A percentile compares a stretch with the other conserved stretches of the same genome.
phyloP scores from a whole-genome alignment of 2,888 invertebrate species.

The Chesias legatella region DNA sequence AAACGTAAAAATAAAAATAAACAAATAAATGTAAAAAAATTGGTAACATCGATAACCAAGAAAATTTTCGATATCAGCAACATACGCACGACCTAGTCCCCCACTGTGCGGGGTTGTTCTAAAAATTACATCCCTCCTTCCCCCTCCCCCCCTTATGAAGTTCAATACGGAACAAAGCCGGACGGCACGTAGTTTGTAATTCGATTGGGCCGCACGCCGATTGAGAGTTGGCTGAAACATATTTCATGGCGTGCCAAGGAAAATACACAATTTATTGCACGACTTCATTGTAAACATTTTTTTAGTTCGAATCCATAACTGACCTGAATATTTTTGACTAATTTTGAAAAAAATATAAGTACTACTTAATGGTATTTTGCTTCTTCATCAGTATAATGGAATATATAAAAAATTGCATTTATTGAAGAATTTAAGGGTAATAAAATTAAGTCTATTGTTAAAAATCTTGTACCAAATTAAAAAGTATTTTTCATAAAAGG shows the following conservation, averaged over 20 bases:
- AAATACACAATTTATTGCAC: constrained; percentile 51
- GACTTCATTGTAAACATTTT: constrained; percentile 13
- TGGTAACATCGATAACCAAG: too few species aligned
- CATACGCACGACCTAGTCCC: too few species aligned
- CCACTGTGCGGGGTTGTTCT: constrained; percentile 56
- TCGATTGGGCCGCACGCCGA: constrained; percentile 66
- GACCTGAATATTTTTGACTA: too few species aligned
- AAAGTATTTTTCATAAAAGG: too few species aligned
- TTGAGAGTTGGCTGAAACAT: constrained; percentile 69
- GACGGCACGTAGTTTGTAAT: constrained; percentile 72
- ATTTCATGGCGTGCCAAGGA: constrained; percentile 65
- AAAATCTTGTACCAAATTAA: too few species aligned
- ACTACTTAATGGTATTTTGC: not conserved
- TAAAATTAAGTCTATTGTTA: too few species aligned
- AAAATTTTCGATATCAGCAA: too few species aligned
- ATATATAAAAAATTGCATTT: too few species aligned
- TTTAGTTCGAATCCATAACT: not conserved
- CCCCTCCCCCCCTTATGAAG: constrained; percentile 26
- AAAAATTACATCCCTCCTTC: constrained; percentile 61
- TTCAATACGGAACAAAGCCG: constrained; percentile 33
- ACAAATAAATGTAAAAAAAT: too few species aligned
- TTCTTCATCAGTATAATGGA: too few species aligned
- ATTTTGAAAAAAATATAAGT: not conserved
- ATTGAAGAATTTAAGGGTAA: too few species aligned
- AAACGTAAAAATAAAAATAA: too few species aligned